phyloP scores from a whole-genome alignment of 2,888 invertebrate species.

The Oscheius onirici region DNA sequence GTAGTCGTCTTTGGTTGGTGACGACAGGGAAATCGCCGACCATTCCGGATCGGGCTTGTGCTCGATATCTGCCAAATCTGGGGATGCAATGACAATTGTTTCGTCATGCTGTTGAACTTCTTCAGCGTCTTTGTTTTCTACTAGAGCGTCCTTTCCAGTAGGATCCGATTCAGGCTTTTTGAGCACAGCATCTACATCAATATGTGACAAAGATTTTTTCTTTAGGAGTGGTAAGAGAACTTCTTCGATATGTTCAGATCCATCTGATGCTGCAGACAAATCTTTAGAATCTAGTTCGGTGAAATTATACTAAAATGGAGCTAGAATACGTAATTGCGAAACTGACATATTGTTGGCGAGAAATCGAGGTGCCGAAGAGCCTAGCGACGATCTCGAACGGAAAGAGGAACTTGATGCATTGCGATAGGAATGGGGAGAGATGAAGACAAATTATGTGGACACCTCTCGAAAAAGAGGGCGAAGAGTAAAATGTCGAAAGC shows the following conservation, averaged over 20 bases:
- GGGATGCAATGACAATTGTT: too few relatives aligned
- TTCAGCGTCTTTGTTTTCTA: neutral
- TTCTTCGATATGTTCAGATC: slow-evolving; percentile 48
- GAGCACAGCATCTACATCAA: slow-evolving; percentile 45
- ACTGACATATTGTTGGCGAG: slow-evolving; percentile 51
- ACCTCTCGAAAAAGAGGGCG: slow-evolving; percentile 43
- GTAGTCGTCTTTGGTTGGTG: neutral
- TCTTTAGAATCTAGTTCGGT: slow-evolving; percentile 46
- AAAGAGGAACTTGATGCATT: slow-evolving; percentile 50
- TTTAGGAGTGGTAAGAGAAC: slow-evolving; percentile 44
- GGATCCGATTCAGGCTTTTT: slow-evolving; percentile 3
- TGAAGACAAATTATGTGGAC: slow-evolving; percentile 47
- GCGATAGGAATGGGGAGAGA: slow-evolving; percentile 48
- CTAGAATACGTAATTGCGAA: neutral
- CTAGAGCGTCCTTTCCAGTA: neutral
- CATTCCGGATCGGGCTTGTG: neutral
- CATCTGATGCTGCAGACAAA: slow-evolving; percentile 49
- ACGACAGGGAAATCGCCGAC: neutral
- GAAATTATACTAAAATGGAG: slow-evolving; percentile 42
- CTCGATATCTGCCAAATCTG: too few relatives aligned
- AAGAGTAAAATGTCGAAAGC: slow-evolving; percentile 47
- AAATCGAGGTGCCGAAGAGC: slow-evolving; percentile 45
- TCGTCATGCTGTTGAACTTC: too few relatives aligned
- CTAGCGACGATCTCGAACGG: slow-evolving; percentile 40
- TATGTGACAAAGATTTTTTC: slow-evolving; percentile 43